Conservation (phyloP, 2,113 vertebrate genomes). For the Sturnus vulgaris region DNA sequence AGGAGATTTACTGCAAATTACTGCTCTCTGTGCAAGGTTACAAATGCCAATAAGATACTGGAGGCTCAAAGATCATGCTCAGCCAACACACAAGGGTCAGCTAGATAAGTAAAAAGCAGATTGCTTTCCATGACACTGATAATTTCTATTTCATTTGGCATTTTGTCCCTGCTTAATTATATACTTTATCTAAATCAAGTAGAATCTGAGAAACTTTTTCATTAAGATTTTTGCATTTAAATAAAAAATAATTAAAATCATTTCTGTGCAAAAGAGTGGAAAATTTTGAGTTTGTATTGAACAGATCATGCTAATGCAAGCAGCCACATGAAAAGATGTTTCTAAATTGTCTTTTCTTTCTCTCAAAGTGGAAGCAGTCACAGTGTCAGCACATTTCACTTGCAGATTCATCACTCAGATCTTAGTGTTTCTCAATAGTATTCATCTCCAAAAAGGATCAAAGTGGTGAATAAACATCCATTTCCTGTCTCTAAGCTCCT, state of each 20-base stretch:
- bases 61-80: not conserved
- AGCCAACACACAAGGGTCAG: not conserved
- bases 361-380: not conserved
- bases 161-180: not conserved
- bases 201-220: not conserved
- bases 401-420: not conserved
- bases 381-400: not conserved
- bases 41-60: slow-evolving; percentile 20
- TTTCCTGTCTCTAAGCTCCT: not conserved
- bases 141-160: slow-evolving; percentile 6
- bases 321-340: not conserved
- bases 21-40: slow-evolving; percentile 5
- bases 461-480: not conserved
- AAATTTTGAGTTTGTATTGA: not conserved
- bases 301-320: not conserved
- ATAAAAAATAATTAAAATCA: not conserved
- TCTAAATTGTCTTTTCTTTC: not conserved
- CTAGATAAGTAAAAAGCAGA: slow-evolving; percentile 1
- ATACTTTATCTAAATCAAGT: not conserved
- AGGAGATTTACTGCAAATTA: slow-evolving; percentile 52
- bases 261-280: not conserved
- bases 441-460: not conserved
- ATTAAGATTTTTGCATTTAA: not conserved
- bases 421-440: not conserved
- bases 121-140: not conserved